Evolutionary conservation across 2,888 invertebrate species (phyloP), one percentile per base, ranked within the genome.

Genomic region (Herminia tarsipennalis): DNA sequence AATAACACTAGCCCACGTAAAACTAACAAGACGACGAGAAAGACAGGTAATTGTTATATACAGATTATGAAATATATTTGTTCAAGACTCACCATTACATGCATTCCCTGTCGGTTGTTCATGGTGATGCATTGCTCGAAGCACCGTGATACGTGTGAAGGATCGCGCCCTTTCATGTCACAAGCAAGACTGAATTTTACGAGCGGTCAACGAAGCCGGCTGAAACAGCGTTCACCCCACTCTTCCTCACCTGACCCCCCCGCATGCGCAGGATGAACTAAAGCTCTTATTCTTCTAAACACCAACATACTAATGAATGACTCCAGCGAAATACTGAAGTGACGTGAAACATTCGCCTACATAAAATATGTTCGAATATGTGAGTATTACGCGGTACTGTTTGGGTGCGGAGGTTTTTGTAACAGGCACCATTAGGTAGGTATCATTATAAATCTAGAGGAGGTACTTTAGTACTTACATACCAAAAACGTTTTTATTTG

Each of bases 101-200:
- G 88, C 89, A 83, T 89, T 92, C 87, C 92, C 88, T 92, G 88
- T 90, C 86, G 92, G 90, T 88, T 92, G 93, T 93, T 93, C 94
- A 94, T 94, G 92, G 81, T 93, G 93, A 93, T 93, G 93, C 94
- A 94, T 94, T 93, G 93, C 93, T 93, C 92, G 92, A 90, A 92
- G 92, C 92, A 92, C 93, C 92, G 93, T 90, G 85, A 79, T 86
- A 84, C 83, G 86, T 85, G 77, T 83, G 79, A 78, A 84, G 86
- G 78, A 85, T 86, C 88, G 91, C 90, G 79, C 88, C 92, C 92
- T 92, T 86, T 92, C 92, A 92, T 92, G 92, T 89, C 92, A 92
- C 92, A 91, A 85, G 81, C 84, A 86, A 91, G 90, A 92, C 92
- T 92, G 87, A 83, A 82, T 71, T 65, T 70, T 68, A 73, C 66